These are phyloP conservation scores for Harmothoe impar DNA, from an alignment of 2,888 invertebrate genomes.

Conservation along the genomic window DNA sequence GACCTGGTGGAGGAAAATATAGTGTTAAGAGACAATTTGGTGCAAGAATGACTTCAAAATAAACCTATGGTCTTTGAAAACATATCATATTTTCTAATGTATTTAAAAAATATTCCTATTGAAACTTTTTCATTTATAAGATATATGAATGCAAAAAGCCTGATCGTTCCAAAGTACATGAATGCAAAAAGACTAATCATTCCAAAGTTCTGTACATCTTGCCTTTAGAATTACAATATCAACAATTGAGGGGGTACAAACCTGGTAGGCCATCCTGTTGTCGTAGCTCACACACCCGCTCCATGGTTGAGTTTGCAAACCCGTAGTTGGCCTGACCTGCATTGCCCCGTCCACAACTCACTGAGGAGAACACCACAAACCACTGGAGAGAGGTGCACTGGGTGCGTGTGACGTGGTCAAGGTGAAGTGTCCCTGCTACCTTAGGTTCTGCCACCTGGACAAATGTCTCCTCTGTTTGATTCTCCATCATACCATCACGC, in stretches of 20 bases:
- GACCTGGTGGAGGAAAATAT: slow-evolving; percentile 66
- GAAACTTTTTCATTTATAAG: no score
- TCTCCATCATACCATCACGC: slow-evolving; percentile 93
- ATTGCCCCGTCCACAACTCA: slow-evolving; percentile 98
- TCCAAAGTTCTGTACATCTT: no score
- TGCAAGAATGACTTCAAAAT: no score
- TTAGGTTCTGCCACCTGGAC: slow-evolving; percentile 92
- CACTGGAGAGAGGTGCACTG: slow-evolving; percentile 91
- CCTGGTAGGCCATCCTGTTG: slow-evolving; percentile 93
- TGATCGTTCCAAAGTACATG: no score
- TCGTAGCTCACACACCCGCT: slow-evolving; percentile 94
- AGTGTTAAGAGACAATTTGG: neutral
- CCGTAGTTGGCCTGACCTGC: slow-evolving; percentile 98
- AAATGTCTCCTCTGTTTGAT: slow-evolving; percentile 92
- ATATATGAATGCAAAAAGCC: no score
- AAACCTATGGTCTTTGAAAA: no score
- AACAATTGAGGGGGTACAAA: slow-evolving; percentile 65
- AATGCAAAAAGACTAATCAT: no score
- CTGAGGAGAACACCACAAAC: slow-evolving; percentile 98
- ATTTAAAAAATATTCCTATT: no score
- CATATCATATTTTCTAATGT: no score
- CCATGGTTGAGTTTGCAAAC: slow-evolving; percentile 98
- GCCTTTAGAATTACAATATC: no score
- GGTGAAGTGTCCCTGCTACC: slow-evolving; percentile 90
- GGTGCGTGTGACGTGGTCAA: slow-evolving; percentile 91